Evolutionary conservation across 2,113 vertebrate genomes (phyloP).

Genomic region (Microtus oregoni): DNA sequence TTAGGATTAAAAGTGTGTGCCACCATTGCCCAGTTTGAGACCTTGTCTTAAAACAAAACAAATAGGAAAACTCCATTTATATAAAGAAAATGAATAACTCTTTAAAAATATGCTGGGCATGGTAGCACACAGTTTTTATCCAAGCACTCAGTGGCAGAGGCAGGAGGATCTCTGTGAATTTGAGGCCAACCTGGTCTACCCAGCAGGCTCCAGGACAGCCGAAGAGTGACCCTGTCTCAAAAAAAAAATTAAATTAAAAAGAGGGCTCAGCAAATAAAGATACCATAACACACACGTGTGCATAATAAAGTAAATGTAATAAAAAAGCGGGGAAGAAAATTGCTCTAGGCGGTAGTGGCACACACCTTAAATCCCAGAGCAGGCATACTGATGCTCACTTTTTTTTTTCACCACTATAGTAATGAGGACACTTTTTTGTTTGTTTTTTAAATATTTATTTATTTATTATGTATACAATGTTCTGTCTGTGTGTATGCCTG

Average conservation of each 20-base stretch:
- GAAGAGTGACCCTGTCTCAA: neutral
- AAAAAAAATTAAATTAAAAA: neutral
- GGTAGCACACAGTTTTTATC: neutral
- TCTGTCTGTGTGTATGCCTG: too few species aligned
- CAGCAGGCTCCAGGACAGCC: neutral
- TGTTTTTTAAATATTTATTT: neutral
- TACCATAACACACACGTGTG: neutral
- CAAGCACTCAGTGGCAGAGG: neutral
- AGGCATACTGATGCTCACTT: neutral
- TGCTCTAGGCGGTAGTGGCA: accelerated
- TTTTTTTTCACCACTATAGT: too few species aligned
- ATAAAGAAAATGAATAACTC: neutral
- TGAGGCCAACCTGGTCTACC: neutral
- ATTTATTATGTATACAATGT: too few species aligned
- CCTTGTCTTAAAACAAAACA: neutral
- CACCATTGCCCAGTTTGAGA: neutral
- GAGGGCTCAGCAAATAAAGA: neutral
- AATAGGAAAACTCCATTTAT: neutral
- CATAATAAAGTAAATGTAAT: neutral
- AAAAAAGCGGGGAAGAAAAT: neutral
- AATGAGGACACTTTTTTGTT: neutral
- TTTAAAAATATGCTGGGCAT: neutral
- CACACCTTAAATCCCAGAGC: neutral
- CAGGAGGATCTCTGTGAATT: neutral
- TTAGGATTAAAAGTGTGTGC: neutral